Conservation (phyloP, 2,797 vertebrate species). For the Eidolon dupreanum region DNA sequence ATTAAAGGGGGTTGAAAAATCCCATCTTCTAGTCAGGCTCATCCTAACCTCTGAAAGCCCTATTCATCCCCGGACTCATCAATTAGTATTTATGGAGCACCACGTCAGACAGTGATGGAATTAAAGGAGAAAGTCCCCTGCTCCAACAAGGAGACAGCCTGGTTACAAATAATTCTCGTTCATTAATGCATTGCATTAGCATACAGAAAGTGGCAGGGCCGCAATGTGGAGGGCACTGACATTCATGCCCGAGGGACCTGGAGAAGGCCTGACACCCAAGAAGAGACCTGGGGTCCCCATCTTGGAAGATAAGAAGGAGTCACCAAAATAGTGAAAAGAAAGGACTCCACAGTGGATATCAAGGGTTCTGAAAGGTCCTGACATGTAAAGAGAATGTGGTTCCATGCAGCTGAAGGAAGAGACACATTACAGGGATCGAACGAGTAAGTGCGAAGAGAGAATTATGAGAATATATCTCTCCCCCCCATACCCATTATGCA, state of each 20-base stretch:
- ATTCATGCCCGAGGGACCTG: neutral
- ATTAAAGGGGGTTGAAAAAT: conserved; percentile 16
- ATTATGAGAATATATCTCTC: neutral
- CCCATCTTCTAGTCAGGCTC: neutral
- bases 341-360: neutral
- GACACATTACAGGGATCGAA: neutral
- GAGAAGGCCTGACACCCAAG: neutral
- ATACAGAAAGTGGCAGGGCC: neutral
- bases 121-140: neutral
- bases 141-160: conserved; percentile 36
- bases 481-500: neutral
- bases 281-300: neutral
- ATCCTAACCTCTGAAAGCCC: conserved; percentile 53
- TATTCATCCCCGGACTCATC: conserved; percentile 52
- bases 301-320: neutral
- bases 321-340: neutral
- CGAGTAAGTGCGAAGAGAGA: neutral
- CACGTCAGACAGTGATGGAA: conserved; percentile 14
- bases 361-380: neutral
- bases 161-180: neutral
- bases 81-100: conserved; percentile 48
- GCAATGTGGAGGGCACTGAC: neutral
- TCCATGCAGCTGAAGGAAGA: neutral
- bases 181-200: neutral
- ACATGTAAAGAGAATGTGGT: neutral